These are phyloP conservation scores for Oryzias celebensis DNA, from an alignment of 2,113 vertebrate genomes.

Conservation along the genomic window DNA sequence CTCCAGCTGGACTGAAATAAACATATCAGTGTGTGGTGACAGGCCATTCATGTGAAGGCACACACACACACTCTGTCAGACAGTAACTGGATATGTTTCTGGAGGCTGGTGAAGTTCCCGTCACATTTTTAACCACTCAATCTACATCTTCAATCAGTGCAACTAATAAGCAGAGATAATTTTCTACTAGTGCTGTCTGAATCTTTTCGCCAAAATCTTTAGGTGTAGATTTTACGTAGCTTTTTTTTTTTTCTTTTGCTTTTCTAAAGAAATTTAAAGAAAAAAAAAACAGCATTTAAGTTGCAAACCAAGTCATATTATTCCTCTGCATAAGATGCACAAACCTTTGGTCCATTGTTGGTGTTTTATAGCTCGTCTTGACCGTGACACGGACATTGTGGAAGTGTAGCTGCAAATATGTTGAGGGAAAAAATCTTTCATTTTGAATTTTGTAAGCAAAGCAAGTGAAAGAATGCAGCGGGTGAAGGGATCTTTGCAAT, in stretches of 20 bases:
- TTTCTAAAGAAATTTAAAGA: no score
- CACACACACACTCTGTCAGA: slow-evolving; percentile 31
- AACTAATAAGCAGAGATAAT: slow-evolving; percentile 31
- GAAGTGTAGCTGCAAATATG: no score
- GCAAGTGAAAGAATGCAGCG: no score
- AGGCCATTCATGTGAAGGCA: slow-evolving; percentile 37
- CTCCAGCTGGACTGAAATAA: slow-evolving; percentile 72
- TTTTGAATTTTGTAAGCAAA: no score
- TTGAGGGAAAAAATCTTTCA: no score
- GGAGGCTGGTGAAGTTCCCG: slow-evolving; percentile 57
- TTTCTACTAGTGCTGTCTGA: slow-evolving; percentile 4
- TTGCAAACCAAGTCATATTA: no score
- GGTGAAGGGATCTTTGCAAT: no score
- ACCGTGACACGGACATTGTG: no score
- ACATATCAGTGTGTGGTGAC: slow-evolving; percentile 75
- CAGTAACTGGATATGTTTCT: slow-evolving; percentile 59
- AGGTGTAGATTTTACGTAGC: background rate
- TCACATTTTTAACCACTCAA: slow-evolving; percentile 65
- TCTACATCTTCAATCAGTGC: slow-evolving; percentile 47
- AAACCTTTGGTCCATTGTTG: no score
- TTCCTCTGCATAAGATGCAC: no score
- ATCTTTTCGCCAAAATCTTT: background rate
- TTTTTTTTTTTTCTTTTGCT: background rate
- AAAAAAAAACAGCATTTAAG: no score
- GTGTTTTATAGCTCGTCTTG: no score